These are phyloP conservation scores for Ochropacha duplaris DNA, from an alignment of 2,888 invertebrate genomes.

Conservation along the genomic window DNA sequence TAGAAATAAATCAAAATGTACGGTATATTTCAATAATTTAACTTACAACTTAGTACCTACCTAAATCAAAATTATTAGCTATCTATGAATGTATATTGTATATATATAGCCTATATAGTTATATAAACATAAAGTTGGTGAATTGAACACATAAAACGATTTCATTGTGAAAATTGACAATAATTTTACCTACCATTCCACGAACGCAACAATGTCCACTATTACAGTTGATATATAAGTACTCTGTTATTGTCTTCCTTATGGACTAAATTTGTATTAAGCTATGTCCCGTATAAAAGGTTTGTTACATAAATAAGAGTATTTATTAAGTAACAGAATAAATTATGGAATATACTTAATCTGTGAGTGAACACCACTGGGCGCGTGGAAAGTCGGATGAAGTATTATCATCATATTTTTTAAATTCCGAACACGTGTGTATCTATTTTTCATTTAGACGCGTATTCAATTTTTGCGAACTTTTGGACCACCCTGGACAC, in stretches of 20 bases:
- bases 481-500: conserved; percentile 84
- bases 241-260: too few relatives aligned
- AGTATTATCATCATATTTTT: neutral
- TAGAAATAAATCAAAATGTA: neutral
- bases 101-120: neutral
- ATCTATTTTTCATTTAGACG: conserved; percentile 31
- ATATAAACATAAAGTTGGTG: neutral
- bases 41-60: neutral
- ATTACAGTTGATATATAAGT: too few relatives aligned
- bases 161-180: neutral
- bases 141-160: neutral
- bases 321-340: neutral
- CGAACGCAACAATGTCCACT: neutral
- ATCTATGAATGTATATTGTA: neutral
- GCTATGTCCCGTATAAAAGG: too few relatives aligned
- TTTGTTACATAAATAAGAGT: too few relatives aligned
- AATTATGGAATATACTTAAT: neutral
- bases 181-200: neutral
- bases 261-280: neutral
- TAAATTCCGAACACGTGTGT: neutral
- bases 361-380: neutral
- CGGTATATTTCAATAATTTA: neutral
- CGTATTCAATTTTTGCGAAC: conserved; percentile 45
- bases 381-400: neutral
- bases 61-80: neutral